A percentile compares a stretch with the other conserved stretches of the same genome.
These are phyloP conservation scores for Trachelus tabidus DNA, from an alignment of 2,888 invertebrate genomes.

Conservation along the genomic window DNA sequence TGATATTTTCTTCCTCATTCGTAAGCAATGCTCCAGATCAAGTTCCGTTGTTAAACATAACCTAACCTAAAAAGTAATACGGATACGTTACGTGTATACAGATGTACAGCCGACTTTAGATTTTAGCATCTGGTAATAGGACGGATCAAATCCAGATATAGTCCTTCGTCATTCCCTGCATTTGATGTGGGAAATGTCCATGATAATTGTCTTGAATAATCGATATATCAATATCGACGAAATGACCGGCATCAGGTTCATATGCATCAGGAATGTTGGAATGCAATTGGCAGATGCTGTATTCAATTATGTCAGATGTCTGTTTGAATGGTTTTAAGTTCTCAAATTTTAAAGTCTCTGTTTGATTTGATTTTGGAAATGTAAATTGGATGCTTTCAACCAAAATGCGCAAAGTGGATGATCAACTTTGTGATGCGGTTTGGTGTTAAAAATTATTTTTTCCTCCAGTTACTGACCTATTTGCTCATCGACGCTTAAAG, in stretches of 20 bases:
- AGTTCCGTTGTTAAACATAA: neutral
- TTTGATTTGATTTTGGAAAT: neutral
- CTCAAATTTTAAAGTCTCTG: neutral
- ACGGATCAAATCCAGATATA: neutral
- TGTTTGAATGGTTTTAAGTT: neutral
- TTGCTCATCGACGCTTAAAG: slow-evolving; percentile 15
- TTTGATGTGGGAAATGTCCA: neutral
- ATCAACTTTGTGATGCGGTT: neutral
- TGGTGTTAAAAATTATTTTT: slow-evolving; percentile 1
- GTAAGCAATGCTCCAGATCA: neutral
- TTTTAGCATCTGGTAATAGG: neutral
- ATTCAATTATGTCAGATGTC: neutral
- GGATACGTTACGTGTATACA: neutral
- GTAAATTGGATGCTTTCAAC: neutral
- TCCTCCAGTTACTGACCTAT: slow-evolving; percentile 12
- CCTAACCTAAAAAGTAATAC: neutral
- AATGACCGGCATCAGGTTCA: neutral
- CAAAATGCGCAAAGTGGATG: neutral
- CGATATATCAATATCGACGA: neutral
- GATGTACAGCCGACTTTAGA: neutral
- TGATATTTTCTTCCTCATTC: neutral
- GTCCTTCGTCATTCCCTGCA: neutral
- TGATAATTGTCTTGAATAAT: neutral
- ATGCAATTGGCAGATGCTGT: neutral
- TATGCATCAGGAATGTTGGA: neutral